These are phyloP conservation scores for Babyrousa celebensis DNA, from an alignment of 2,797 vertebrate genomes.

Conservation along the genomic window DNA sequence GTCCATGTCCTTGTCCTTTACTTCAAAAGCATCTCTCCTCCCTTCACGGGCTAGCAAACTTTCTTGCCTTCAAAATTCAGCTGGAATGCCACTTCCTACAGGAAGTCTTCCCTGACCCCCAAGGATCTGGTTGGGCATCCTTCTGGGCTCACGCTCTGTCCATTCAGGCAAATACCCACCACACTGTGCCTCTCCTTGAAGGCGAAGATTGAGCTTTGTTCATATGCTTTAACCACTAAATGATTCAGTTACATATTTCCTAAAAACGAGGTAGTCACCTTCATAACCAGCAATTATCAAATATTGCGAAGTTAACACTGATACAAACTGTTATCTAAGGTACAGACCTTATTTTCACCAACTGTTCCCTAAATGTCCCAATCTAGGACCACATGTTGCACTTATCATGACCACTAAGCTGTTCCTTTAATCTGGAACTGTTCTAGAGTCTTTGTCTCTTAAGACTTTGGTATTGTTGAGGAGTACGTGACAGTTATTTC, in stretches of 20 bases:
- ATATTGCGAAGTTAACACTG: conserved; percentile 25
- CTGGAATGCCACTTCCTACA: background rate
- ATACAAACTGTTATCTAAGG: background rate
- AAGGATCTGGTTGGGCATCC: background rate
- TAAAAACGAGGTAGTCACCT: conserved; percentile 25
- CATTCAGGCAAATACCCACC: background rate
- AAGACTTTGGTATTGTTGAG: conserved; percentile 5
- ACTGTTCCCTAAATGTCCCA: background rate
- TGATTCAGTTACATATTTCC: background rate
- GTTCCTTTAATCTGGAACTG: background rate
- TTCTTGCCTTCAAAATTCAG: conserved; percentile 20
- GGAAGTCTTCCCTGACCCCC: background rate
- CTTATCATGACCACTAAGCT: conserved; percentile 1
- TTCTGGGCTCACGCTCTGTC: background rate
- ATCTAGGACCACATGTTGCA: background rate
- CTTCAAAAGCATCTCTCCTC: background rate
- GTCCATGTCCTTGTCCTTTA: background rate
- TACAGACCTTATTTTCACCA: conserved; percentile 40
- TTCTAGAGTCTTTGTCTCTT: background rate
- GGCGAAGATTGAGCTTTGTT: background rate
- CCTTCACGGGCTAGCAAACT: background rate
- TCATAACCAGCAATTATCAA: background rate
- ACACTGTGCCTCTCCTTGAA: background rate
- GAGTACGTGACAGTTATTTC: background rate
- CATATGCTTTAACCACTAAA: conserved; percentile 2